Evolutionary conservation across 1,140 invertebrate species (phyloP), one percentile per base, ranked within the genome.

Genomic region (Lordiphosa clarofinis): DNA sequence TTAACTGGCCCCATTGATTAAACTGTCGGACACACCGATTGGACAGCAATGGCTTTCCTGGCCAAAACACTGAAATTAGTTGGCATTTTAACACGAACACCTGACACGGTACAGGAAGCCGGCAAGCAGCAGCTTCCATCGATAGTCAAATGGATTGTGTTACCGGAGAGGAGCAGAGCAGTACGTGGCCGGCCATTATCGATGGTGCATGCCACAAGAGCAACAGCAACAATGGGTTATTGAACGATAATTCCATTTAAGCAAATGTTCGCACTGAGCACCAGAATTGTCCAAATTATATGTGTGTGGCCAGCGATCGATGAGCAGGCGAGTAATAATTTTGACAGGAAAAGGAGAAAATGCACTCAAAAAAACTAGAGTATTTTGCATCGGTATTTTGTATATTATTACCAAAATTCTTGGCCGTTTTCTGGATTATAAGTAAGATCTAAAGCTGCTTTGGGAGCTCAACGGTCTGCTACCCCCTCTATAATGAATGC

Each of bases 71-170:
- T 84, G 73, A 78, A 84, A 84, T 84, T 84, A 84, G 79, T 86
- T 84, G 73, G 73, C 79, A 86, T 84, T 84, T 82, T 84, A 84
- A 86, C 78, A 86, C 78, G 79, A 84, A 63, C 78, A 84, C 79
- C 78, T 84, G 78, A 84, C 73, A 68, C 79, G 15, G 33, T 12
- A 39, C 56, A 53, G 53, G 40, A 46, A 59, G 52, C 61, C 50
- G 46, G 24, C 19, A 28, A 42, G 24, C 52, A 44, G 38, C 53
- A 79, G 60, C 62, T 67, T 73, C 53, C 65, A 44, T 33, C 68
- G 76, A 72, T 69, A 69, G 68, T 84, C 54, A 59, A 82, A 57
- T 81, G 76, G 76, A 82, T 84, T 73, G 76, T 76, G 72, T 81
- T 84, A 54, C 67, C 42, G 24, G 33, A 11, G 7, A 12, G 7